Conservation (phyloP, 2,888 invertebrate species). For the Tipula helvola region DNA sequence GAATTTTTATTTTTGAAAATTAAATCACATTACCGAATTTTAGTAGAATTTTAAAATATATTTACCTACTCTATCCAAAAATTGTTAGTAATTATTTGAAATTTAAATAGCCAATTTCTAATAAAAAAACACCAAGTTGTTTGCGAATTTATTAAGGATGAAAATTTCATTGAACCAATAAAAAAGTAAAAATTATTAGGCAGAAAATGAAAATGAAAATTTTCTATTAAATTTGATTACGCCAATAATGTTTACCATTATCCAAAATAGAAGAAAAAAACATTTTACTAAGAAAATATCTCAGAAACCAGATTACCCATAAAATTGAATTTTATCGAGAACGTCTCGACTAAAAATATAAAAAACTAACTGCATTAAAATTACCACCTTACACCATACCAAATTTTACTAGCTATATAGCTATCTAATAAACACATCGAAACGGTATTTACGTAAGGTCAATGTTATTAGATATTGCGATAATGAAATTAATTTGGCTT, state of each 20-base stretch:
- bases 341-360: background rate
- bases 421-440: background rate
- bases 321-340: background rate
- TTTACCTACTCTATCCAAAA: too few relatives aligned
- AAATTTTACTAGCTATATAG: background rate
- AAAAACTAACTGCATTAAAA: background rate
- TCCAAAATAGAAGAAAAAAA: background rate
- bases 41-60: too few relatives aligned
- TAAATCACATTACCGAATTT: too few relatives aligned
- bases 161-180: too few relatives aligned
- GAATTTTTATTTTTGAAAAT: too few relatives aligned
- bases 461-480: background rate
- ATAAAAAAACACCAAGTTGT: too few relatives aligned
- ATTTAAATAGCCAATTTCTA: too few relatives aligned
- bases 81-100: too few relatives aligned
- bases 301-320: background rate
- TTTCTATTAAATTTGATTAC: background rate
- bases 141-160: too few relatives aligned
- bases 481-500: background rate
- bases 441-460: background rate
- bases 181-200: background rate
- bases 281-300: background rate
- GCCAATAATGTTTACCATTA: background rate
- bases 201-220: background rate
- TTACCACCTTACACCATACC: background rate